Evolutionary conservation across 1,140 invertebrate species (phyloP), one percentile per base, ranked within the genome.

Genomic region (Sipha flava): DNA sequence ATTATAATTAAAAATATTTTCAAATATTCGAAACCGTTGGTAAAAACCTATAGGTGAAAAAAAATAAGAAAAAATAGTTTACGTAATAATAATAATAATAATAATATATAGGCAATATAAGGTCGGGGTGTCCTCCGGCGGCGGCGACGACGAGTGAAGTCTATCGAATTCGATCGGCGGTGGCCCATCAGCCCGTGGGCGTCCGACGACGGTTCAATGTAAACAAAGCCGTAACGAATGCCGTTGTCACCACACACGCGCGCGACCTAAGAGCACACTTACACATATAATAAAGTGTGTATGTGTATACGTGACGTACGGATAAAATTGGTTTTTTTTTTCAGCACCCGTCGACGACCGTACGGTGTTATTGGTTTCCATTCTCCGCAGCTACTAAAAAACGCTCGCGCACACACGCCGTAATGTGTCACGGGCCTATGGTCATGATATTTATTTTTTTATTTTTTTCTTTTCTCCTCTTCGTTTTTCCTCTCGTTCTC

Each of bases 151-250:
- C 45, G 1, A 18, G 21, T 14, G 62, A 34, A 26, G 49, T 75
- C 72, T 21, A 57, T 75, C 49, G 16, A 75, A 75, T 75, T 75
- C 72, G 49, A 52, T 40, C 57, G n/a, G n/a, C 57, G 34, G 72
- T 75, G 72, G 72, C 7, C 72, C 29, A 26, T 37, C 49, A 43
- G 52, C 34, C 49, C 73, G 47, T 14, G 47, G 52, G 73, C 52
- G 52, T 26, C 31, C 73, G 34, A n/a, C 45, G 45, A 21, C 26
- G 31, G 52, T 77, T 77, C 73, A 77, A 59, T 77, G 73, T 77
- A 77, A 77, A 77, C 49, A 77, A 77, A 77, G 52, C 73, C 73
- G 73, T 77, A 77, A 77, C 73, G 73, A 77, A 77, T 77, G 31
- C 73, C 34, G 52, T 52, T 77, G 73, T 77, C 73, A 75, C 72